Evolutionary conservation across 2,888 invertebrate genomes (phyloP).

Genomic region (Dendrolimus pini): DNA sequence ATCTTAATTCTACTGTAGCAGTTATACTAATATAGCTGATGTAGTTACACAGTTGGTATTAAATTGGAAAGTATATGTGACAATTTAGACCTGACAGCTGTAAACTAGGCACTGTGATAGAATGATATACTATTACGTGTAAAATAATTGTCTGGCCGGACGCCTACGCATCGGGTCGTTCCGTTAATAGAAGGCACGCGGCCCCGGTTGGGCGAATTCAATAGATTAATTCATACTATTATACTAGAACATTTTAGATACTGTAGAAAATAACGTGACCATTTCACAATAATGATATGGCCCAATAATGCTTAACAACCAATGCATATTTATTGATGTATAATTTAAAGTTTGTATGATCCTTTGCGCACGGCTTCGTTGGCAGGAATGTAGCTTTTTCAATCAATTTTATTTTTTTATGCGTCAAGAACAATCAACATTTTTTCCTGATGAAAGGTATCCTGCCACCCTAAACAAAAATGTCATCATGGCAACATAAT

Average conservation of each 20-base stretch:
- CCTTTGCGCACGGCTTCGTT: too few relatives aligned
- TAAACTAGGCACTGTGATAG: constrained; percentile 19
- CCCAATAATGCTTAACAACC: neutral
- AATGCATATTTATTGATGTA: neutral
- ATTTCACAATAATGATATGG: neutral
- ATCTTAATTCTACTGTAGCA: too few relatives aligned
- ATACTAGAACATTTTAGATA: too few relatives aligned
- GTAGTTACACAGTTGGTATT: neutral
- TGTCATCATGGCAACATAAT: too few relatives aligned
- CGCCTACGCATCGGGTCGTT: constrained; percentile 15
- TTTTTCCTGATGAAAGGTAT: too few relatives aligned
- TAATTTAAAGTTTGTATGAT: too few relatives aligned
- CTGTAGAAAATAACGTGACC: neutral
- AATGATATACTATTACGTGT: constrained; percentile 16
- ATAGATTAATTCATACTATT: neutral
- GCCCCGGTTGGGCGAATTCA: neutral
- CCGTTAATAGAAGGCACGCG: constrained; percentile 8
- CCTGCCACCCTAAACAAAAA: too few relatives aligned
- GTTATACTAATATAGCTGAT: too few relatives aligned
- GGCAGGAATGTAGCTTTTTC: too few relatives aligned
- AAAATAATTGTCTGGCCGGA: constrained; percentile 11
- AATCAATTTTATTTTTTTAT: too few relatives aligned
- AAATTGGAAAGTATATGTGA: neutral
- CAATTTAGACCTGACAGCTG: constrained; percentile 9
- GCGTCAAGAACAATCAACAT: too few relatives aligned